These are phyloP conservation scores for Himalopsyche japonica DNA, from an alignment of 2,888 invertebrate genomes.

Conservation along the genomic window DNA sequence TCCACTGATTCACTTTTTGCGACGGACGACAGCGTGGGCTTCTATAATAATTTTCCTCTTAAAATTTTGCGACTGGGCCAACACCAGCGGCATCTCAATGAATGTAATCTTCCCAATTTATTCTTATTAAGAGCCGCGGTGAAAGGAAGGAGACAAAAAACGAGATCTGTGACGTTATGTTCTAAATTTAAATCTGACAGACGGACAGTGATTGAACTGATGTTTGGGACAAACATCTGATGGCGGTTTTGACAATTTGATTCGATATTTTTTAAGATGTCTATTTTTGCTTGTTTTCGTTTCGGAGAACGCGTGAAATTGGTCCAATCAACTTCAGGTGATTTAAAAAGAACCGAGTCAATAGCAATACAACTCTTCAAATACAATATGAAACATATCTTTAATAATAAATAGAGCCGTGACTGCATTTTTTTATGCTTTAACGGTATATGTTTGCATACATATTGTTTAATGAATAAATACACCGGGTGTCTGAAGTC, in stretches of 20 bases:
- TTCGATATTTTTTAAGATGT: neutral
- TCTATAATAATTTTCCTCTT: neutral
- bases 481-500: too few species aligned
- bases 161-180: neutral
- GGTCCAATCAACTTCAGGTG: neutral
- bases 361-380: too few species aligned
- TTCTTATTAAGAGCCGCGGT: neutral
- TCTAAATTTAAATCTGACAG: neutral
- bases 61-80: neutral
- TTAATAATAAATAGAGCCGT: too few species aligned
- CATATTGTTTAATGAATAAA: too few species aligned
- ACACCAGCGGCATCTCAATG: neutral
- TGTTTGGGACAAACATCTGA: neutral
- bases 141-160: neutral
- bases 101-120: neutral
- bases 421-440: too few species aligned
- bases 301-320: neutral
- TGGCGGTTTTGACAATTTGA: neutral
- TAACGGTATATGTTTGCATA: too few species aligned
- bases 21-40: neutral
- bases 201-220: slow-evolving; percentile 1
- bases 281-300: neutral
- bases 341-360: neutral
- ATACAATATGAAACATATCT: too few species aligned
- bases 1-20: neutral